Evolutionary conservation across 2,113 vertebrate species (phyloP), one percentile per base, ranked within the genome.

Genomic region (Vimba vimba): DNA sequence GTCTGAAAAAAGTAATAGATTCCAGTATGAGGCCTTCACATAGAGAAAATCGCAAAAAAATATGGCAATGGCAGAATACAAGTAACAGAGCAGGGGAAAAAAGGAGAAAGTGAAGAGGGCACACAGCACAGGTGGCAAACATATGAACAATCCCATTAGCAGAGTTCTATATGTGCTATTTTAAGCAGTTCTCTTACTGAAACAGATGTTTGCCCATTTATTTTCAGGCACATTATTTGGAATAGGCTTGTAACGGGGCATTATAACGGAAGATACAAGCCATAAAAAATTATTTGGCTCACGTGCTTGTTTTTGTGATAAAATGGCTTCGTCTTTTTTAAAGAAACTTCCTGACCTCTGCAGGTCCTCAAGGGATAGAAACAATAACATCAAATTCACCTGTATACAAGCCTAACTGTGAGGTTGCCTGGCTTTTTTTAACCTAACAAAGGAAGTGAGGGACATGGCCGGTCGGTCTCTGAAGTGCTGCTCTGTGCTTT

Each of bases 401-500:
- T 69, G 62, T 69, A 82, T 55, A 80, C 59, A 80, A 80, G 55
- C 78, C 36, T 62, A 64, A 62, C 62, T 17, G 25, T 55, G 3
- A 52, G 75, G 25, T 9, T 52, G 6, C 47, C 47, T 30, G 43
- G 39, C 79, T 75, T 43, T 45, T 81, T 30, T 81, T 66, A 21
- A 25, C 60, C 60, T 79, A 82, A 85, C 36, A 82, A 83, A 86
- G 45, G 55, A 36, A 39, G 39, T 73, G 50, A 66, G 25, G 52
- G 71, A 33, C 78, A 30, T 69, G 62, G 78, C 23, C 62, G 43
- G 23, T 79, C 43, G 39, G 74, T 43, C 68, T 52, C 43, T 59
- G n/a, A 92, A 92, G 90, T 89, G 91, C 85, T 80, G 71, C 87
- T 78, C 77, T 82, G 86, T 57, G 86, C 68, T 91, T 86, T 88